Base-by-base conservation (phyloP, 1,140 invertebrate genomes). In the Polypedilum vanderplanki region DNA sequence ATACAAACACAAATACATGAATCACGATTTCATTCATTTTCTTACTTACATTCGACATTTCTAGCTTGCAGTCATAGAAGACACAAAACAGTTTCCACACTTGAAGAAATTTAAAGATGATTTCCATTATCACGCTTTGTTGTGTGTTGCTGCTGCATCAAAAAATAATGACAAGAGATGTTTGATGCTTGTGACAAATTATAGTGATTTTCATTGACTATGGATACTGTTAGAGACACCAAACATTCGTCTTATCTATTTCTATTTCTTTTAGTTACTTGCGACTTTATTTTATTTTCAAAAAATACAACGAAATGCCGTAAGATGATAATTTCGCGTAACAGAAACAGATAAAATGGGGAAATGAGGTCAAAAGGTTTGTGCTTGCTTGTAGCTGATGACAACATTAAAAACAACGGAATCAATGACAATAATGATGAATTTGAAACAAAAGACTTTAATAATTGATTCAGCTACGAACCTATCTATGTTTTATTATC, bases 301-400 rank as follows among this genome's bases (percentile, higher is more conserved):
- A 57, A 57, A 57, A 57, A 57, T 12, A 12, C 4, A 4, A n/a
- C n/a, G 12, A 12, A 4, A 57, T 57, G 46, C 46, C 46, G 10
- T 57, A 57, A 57, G 46, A 57, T 57, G 46, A 57, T 57, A 57
- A 57, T 57, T 57, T 57, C 10, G 46, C 46, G 46, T 57, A 57
- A 57, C 46, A 57, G 4, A 33, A 33, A 33, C 24, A 33, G 24
- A 33, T 33, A 33, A 3, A 33, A n/a, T 15, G 3, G n/a, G 12
- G 46, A 15, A 57, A 57, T 57, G 10, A 57, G 46, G 46, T 57
- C 46, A 57, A 57, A 57, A 57, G 10, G 24, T 33, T 33, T 33
- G 24, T 33, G 24, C 24, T 33, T 33, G 24, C 24, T n/a, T 4
- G 12, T 57, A 12, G n/a, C 1, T 57, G 46, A 57, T n/a, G 46